Percentiles rank a stretch among this genome's conserved stretches.
These are phyloP conservation scores for Scyliorhinus canicula DNA, from an alignment of 2,797 vertebrate genomes.

Conservation along the genomic window DNA sequence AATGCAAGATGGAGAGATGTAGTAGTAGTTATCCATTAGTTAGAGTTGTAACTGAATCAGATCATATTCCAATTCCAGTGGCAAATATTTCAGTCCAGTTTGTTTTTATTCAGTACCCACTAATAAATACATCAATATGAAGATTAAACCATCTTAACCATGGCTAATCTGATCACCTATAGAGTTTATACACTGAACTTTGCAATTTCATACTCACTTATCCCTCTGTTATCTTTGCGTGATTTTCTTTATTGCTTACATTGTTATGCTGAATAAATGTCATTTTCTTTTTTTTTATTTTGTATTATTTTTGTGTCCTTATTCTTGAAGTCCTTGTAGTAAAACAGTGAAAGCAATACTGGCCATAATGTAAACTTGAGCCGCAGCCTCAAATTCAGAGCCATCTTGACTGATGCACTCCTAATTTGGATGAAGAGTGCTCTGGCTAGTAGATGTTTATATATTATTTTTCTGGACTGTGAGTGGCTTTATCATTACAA, in stretches of 20 bases:
- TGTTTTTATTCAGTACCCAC: background rate
- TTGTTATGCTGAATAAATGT: background rate
- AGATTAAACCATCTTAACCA: background rate
- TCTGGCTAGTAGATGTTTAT: background rate
- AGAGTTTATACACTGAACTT: background rate
- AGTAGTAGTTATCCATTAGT: background rate
- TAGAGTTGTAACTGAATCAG: background rate
- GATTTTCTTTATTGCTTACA: background rate
- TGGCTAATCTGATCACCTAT: background rate
- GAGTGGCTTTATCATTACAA: background rate
- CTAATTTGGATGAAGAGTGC: background rate
- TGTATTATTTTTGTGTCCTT: background rate
- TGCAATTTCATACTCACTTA: background rate
- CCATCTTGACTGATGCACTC: background rate
- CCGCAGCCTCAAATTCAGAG: background rate
- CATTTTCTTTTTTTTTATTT: background rate
- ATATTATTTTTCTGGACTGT: background rate
- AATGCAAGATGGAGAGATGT: background rate
- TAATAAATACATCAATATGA: background rate
- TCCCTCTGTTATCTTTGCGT: background rate
- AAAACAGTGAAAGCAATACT: background rate
- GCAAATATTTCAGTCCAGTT: background rate
- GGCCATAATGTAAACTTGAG: background rate
- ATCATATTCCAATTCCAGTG: background rate
- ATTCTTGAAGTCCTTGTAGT: background rate